Base-by-base conservation (phyloP, 2,888 invertebrate species). In the Andrena bucephala region DNA sequence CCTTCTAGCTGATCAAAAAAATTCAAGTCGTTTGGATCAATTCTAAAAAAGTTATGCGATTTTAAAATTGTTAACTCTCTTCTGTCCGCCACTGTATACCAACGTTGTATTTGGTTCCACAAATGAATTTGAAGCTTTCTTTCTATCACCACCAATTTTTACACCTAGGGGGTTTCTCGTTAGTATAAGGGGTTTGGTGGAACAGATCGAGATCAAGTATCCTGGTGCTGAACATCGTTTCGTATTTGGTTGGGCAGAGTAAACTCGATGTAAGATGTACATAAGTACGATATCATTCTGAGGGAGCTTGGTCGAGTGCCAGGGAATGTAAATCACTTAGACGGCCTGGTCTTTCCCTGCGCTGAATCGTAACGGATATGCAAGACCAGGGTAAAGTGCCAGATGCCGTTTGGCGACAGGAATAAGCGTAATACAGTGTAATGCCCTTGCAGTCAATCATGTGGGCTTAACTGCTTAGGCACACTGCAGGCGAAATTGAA, bases 391-490 rank as follows among this genome's bases (percentile, higher is more conserved):
- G 76, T 73, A 81, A 73, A 81, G 57, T 81, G 72, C 81, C 80
- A 80, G 82, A 74, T 80, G 71, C 48, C 69, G 81, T 70, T 80
- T 60, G 67, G 42, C 63, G 77, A 85, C 68, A 42, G 67, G 81
- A 81, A 77, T 75, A 66, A 84, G 76, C 78, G 77, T 80, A 72
- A 81, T 80, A 71, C 70, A 67, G 60, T 59, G 63, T 77, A 82
- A 66, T 52, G 67, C 62, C 69, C 75, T 76, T 65, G 79, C 71
- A 71, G 81, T 78, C 71, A 81, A 83, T 86, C 86, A 79, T 27
- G 10, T 62, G 54, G 31, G 59, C 62, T 65, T 62, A 57, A 60
- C 31, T 74, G 59, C 62, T 67, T 62, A 52, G 57, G 27, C 69
- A 54, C 63, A 74, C 50, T 36, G 75, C 74, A 1, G 10, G 10